Evolutionary conservation across 1,140 invertebrate genomes (phyloP).

Genomic region (Calosoma granatense): DNA sequence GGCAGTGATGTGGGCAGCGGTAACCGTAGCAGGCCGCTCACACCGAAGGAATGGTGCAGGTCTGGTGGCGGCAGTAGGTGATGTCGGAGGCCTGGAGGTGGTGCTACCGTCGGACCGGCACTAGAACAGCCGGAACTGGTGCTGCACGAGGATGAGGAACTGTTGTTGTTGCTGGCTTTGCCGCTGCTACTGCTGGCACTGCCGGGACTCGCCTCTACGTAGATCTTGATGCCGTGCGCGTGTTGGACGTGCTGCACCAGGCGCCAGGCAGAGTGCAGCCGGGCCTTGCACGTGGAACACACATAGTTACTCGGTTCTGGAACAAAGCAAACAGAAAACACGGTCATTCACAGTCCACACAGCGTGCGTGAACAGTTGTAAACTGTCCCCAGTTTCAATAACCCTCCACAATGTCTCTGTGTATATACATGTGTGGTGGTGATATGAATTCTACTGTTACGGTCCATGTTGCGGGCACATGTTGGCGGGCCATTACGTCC

Average conservation of each 20-base stretch:
- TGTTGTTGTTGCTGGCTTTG: constrained; percentile 37
- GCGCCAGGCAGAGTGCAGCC: constrained; percentile 84
- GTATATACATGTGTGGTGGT: constrained; percentile 8
- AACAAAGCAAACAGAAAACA: constrained; percentile 39
- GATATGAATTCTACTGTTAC: constrained; percentile 25
- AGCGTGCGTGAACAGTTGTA: background rate
- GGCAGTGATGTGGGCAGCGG: constrained; percentile 47
- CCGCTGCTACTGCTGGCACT: constrained; percentile 32
- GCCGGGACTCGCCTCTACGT: constrained; percentile 55
- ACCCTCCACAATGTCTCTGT: no score
- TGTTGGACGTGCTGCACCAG: constrained; percentile 91
- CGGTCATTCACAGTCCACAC: constrained; percentile 15
- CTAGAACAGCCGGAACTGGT: constrained; percentile 45
- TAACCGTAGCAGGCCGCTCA: constrained; percentile 52
- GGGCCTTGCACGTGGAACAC: constrained; percentile 87
- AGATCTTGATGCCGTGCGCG: constrained; percentile 87
- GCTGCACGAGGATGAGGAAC: constrained; percentile 43
- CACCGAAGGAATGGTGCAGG: constrained; percentile 56
- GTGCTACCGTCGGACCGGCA: constrained; percentile 46
- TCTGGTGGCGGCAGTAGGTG: constrained; percentile 54
- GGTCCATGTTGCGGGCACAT: constrained; percentile 24
- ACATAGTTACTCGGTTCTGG: constrained; percentile 92
- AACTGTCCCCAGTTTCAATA: no score
- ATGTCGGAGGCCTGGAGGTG: constrained; percentile 47
- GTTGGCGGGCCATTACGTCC: constrained; percentile 28